Percentiles rank a stretch among this genome's conserved stretches.
Evolutionary conservation across 2,888 invertebrate species (phyloP).

Genomic region (Limnephilus marmoratus): DNA sequence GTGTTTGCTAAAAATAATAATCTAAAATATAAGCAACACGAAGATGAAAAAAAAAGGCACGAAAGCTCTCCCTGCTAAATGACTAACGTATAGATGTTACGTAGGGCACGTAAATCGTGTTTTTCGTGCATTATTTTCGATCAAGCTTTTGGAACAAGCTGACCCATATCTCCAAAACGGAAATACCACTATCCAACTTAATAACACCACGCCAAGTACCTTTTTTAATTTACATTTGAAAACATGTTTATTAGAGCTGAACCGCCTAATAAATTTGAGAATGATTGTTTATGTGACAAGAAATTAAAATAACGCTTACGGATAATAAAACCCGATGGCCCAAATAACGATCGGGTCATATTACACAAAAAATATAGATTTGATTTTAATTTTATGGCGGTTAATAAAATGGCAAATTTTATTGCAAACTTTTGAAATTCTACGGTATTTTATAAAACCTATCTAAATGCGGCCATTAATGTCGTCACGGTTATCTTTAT

Average conservation of each 20-base stretch:
- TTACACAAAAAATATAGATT: background rate
- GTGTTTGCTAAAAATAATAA: no score
- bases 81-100: background rate
- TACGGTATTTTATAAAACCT: background rate
- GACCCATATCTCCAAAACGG: background rate
- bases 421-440: conserved; percentile 14
- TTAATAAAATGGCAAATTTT: conserved; percentile 37
- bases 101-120: background rate
- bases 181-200: background rate
- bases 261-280: conserved; percentile 28
- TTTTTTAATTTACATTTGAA: background rate
- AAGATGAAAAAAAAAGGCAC: no score
- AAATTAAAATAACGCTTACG: conserved; percentile 38
- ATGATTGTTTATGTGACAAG: conserved; percentile 19
- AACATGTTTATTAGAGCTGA: conserved; percentile 33
- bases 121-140: background rate
- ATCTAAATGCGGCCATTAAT: background rate
- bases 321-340: conserved; percentile 39
- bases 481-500: background rate
- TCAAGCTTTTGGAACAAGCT: background rate
- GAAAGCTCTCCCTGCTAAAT: no score
- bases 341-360: conserved; percentile 17
- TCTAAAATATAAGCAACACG: no score
- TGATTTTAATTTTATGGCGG: background rate
- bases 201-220: background rate